Conservation (phyloP, 2,113 vertebrate species). For the Bostrychus sinensis region DNA sequence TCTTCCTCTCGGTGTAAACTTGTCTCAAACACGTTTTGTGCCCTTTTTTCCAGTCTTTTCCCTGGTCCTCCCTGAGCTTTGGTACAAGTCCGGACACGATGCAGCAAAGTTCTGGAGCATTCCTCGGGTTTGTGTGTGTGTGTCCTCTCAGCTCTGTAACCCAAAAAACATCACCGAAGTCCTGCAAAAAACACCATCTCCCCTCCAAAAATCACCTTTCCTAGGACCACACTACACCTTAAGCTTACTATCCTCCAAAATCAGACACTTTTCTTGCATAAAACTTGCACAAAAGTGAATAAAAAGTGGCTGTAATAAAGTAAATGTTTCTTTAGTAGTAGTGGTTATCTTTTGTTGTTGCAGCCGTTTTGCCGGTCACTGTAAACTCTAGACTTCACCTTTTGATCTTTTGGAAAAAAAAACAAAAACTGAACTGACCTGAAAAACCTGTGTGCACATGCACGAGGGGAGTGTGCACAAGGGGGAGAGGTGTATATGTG, state of each 20-base stretch:
- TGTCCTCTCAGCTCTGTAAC: conserved; percentile 3
- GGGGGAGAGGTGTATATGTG: too few relatives aligned
- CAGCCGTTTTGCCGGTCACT: background rate
- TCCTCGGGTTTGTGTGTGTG: conserved; percentile 46
- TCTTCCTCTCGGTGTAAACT: too few relatives aligned
- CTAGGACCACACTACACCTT: background rate
- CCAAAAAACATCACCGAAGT: conserved; percentile 2
- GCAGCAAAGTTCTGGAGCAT: conserved; percentile 47
- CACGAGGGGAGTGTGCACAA: too few relatives aligned
- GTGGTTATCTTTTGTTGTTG: background rate
- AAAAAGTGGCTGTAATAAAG: too few relatives aligned
- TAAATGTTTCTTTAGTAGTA: background rate
- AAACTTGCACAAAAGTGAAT: background rate
- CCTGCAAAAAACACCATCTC: background rate
- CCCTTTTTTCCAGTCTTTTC: conserved; percentile 18
- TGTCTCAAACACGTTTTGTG: background rate
- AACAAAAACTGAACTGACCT: conserved; percentile 54
- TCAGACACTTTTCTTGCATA: background rate
- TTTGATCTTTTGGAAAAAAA: conserved; percentile 45
- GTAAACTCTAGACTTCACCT: conserved; percentile 29
- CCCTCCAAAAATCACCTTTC: background rate
- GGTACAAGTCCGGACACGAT: conserved; percentile 68
- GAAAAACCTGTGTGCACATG: conserved; percentile 66
- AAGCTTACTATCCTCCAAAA: conserved; percentile 22
- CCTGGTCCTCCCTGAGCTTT: conserved; percentile 25